phyloP scores from a whole-genome alignment of 2,888 invertebrate genomes.

The Drosophila robusta region DNA sequence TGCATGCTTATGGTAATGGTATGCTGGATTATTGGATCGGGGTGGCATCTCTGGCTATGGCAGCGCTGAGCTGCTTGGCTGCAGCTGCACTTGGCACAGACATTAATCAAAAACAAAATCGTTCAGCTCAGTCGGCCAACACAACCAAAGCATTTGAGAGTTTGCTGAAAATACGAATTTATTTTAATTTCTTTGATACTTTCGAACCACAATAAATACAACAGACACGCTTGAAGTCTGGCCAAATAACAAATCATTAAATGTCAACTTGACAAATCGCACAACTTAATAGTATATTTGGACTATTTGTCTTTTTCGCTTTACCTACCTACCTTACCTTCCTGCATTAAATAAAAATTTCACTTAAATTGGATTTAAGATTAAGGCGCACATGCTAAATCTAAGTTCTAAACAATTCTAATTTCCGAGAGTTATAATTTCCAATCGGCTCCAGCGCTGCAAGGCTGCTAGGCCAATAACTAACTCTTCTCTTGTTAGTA shows the following conservation, averaged over 20 bases:
- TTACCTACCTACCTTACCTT: too few relatives aligned
- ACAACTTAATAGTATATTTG: constrained; percentile 2
- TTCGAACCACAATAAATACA: constrained; percentile 21
- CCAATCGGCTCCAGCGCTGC: too few relatives aligned
- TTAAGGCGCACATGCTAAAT: too few relatives aligned
- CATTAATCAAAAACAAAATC: constrained; percentile 38
- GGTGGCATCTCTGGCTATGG: not conserved
- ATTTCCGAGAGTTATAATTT: too few relatives aligned
- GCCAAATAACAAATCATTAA: constrained; percentile 23
- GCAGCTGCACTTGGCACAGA: constrained; percentile 30
- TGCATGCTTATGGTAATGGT: constrained; percentile 4
- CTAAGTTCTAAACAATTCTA: too few relatives aligned
- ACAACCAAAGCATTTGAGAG: constrained; percentile 8
- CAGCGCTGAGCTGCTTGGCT: constrained; percentile 2
- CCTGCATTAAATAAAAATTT: too few relatives aligned
- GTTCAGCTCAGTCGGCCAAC: constrained; percentile 11
- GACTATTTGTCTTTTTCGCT: constrained; percentile 13
- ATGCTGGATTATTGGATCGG: constrained; percentile 8
- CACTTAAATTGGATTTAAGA: too few relatives aligned
- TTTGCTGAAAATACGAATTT: constrained; percentile 25
- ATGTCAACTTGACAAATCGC: constrained; percentile 24
- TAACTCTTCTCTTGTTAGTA: too few relatives aligned
- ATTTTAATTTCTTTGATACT: constrained; percentile 34
- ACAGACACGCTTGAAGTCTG: constrained; percentile 1
- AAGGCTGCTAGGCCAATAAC: too few relatives aligned